Conservation (phyloP, 2,797 vertebrate species). For the Neosalanx taihuensis region DNA sequence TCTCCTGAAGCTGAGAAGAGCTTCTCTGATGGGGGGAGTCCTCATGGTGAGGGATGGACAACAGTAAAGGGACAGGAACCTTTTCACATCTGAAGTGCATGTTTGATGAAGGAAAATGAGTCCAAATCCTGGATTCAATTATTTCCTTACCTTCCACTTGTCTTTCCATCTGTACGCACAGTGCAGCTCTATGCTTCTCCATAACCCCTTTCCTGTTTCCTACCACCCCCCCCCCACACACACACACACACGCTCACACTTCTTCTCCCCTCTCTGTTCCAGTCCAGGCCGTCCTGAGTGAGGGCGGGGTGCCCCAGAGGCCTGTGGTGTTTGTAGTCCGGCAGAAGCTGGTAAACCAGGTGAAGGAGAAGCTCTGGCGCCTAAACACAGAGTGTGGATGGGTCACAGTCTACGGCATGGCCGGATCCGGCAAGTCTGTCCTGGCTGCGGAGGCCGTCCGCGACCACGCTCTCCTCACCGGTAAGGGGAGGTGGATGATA, state of each 20-base stretch:
- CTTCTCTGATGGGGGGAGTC: constrained; percentile 69
- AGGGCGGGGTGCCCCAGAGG: constrained; percentile 94
- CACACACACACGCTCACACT: too few relatives aligned
- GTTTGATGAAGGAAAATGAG: background rate
- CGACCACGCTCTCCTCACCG: constrained; percentile 81
- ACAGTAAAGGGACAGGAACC: background rate
- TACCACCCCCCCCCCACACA: background rate
- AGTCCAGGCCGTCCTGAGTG: constrained; percentile 79
- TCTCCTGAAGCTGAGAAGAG: constrained; percentile 67
- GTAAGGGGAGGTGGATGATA: constrained; percentile 57
- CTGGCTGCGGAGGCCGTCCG: constrained; percentile 90
- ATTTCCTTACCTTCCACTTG: background rate
- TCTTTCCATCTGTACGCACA: too few relatives aligned
- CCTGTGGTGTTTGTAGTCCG: constrained; percentile 91
- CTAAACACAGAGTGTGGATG: constrained; percentile 82
- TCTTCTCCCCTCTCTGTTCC: background rate
- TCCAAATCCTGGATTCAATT: background rate
- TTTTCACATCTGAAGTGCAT: background rate
- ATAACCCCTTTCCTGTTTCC: too few relatives aligned
- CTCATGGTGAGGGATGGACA: constrained; percentile 74
- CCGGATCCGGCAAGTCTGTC: constrained; percentile 96
- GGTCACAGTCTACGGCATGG: constrained; percentile 96
- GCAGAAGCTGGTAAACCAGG: constrained; percentile 73
- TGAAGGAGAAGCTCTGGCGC: constrained; percentile 81
- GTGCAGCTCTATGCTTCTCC: too few relatives aligned